Evolutionary conservation across 2,797 vertebrate species (phyloP).

Genomic region (Manis javanica): DNA sequence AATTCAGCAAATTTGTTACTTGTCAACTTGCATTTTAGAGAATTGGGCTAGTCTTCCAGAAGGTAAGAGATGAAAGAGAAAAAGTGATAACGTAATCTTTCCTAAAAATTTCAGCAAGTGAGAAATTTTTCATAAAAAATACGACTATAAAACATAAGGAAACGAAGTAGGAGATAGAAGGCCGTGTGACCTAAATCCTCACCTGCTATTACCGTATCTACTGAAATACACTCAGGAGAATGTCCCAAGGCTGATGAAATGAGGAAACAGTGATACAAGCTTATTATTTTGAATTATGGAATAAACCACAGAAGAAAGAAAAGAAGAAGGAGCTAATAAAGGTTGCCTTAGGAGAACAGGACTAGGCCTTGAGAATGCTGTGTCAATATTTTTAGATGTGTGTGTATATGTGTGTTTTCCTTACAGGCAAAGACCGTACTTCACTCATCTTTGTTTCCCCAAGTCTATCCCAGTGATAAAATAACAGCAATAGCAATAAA

Average conservation of each 20-base stretch:
- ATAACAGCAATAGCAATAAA: background rate
- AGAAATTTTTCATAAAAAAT: background rate
- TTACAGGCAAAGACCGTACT: background rate
- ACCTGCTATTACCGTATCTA: background rate
- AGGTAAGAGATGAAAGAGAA: background rate
- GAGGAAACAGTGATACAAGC: background rate
- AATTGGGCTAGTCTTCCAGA: background rate
- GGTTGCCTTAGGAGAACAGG: background rate
- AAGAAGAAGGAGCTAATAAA: background rate
- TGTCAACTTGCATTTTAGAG: background rate
- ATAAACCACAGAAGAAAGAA: background rate
- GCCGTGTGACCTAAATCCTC: background rate
- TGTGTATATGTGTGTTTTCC: background rate
- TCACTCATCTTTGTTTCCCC: background rate
- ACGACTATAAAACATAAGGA: background rate
- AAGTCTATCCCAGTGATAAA: background rate
- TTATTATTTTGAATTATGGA: slow-evolving; percentile 6
- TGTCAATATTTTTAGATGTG: background rate
- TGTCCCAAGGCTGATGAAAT: background rate
- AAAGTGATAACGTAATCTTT: background rate
- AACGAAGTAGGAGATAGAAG: background rate
- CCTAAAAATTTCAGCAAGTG: background rate
- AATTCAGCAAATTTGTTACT: background rate
- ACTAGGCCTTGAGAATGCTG: background rate
- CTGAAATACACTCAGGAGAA: background rate